Conservation (phyloP, 1,140 invertebrate genomes). For the Papilio glaucus region DNA sequence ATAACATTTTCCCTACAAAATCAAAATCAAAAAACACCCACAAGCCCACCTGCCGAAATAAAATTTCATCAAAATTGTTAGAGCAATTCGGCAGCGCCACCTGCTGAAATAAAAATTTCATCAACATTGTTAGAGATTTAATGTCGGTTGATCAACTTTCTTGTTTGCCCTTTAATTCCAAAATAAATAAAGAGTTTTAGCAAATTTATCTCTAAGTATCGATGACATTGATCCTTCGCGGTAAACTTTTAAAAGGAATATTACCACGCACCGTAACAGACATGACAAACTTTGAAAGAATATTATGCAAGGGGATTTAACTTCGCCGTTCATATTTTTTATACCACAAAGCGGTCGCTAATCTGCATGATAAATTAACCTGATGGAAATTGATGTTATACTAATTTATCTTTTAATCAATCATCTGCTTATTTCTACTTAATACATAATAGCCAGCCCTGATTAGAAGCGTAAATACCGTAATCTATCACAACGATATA, state of each 20-base stretch:
- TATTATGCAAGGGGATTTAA: conserved; percentile 5
- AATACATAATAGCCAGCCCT: not conserved
- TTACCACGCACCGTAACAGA: not conserved
- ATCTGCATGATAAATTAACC: conserved; percentile 3
- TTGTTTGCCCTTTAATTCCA: no score
- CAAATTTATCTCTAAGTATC: not conserved
- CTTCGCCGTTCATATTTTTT: conserved; percentile 4
- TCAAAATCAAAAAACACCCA: no score
- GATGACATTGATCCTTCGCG: not conserved
- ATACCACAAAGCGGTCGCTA: not conserved
- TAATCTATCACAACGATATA: conserved; percentile 17
- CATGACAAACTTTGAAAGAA: conserved; percentile 12
- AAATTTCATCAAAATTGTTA: no score
- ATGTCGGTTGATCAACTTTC: no score
- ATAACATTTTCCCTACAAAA: no score
- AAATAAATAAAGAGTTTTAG: no score
- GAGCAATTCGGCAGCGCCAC: no score
- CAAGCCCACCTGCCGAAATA: no score
- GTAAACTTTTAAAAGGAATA: not conserved
- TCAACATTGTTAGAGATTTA: no score
- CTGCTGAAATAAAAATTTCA: no score
- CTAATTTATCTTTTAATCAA: conserved; percentile 11
- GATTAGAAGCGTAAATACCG: not conserved
- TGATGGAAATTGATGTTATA: conserved; percentile 4
- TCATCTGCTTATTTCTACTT: not conserved